A percentile compares a stretch with the other conserved stretches of the same genome.
These are phyloP conservation scores for Habrosyne pyritoides DNA, from an alignment of 2,888 invertebrate species.

Conservation along the genomic window DNA sequence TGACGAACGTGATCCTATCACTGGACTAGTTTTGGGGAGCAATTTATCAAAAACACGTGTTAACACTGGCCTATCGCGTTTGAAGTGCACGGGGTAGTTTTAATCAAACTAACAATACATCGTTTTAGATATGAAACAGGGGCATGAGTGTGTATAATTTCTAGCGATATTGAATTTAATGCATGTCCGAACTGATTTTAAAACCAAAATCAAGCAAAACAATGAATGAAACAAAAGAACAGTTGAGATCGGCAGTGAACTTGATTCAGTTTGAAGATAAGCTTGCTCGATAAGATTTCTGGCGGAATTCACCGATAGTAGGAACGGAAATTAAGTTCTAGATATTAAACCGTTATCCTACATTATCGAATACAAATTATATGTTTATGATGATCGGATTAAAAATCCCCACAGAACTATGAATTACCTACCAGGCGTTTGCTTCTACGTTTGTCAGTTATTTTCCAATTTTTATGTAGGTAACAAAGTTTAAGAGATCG, in stretches of 20 bases:
- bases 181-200: too few relatives aligned
- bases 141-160: too few relatives aligned
- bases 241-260: conserved; percentile 1
- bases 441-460: too few relatives aligned
- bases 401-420: not conserved
- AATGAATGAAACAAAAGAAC: not conserved
- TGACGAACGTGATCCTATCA: not conserved
- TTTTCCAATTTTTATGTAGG: too few relatives aligned
- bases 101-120: not conserved
- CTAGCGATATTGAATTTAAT: too few relatives aligned
- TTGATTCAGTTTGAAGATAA: not conserved
- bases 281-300: not conserved
- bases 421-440: not conserved
- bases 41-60: conserved; percentile 1
- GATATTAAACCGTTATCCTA: not conserved
- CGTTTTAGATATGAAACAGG: too few relatives aligned
- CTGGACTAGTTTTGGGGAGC: not conserved
- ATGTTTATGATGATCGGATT: not conserved
- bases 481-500: too few relatives aligned
- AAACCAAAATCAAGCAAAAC: not conserved
- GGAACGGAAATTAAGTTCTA: not conserved
- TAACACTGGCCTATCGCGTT: not conserved
- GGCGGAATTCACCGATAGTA: not conserved
- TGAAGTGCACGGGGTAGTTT: not conserved
- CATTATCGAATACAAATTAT: too few relatives aligned